Evolutionary conservation across 2,797 vertebrate genomes (phyloP).

Genomic region (Trichosurus vulpecula): DNA sequence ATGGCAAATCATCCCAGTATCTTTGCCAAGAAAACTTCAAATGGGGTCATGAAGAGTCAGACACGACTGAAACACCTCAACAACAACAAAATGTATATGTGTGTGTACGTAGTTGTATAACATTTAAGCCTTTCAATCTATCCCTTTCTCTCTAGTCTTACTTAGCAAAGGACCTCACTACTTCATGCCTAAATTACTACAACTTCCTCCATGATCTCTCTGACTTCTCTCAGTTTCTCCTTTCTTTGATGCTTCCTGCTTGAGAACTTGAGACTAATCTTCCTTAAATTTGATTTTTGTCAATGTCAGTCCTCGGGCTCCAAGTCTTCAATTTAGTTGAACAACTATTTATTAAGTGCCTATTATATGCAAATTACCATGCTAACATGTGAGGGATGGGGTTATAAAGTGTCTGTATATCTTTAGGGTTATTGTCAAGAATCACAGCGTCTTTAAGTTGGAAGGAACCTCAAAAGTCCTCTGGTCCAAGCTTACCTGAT

Average conservation of each 20-base stretch:
- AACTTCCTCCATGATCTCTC: background rate
- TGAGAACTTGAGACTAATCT: background rate
- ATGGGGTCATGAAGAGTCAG: background rate
- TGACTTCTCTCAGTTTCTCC: background rate
- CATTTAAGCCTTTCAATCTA: background rate
- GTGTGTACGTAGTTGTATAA: background rate
- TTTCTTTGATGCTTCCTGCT: background rate
- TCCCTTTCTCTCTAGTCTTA: background rate
- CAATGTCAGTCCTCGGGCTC: background rate
- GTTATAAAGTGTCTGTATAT: background rate
- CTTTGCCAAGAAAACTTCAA: background rate
- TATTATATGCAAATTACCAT: background rate
- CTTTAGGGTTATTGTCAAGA: background rate
- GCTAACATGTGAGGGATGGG: background rate
- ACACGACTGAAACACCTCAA: background rate
- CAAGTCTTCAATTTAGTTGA: background rate
- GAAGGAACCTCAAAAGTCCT: background rate
- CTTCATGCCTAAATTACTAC: background rate
- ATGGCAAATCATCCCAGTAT: background rate
- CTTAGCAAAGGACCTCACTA: background rate
- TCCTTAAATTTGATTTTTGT: background rate
- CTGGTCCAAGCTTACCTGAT: background rate
- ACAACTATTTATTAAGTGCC: background rate
- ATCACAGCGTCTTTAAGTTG: background rate
- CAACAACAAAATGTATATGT: background rate